These are phyloP conservation scores for Hydrolagus colliei DNA, from an alignment of 2,797 vertebrate species.

Conservation along the genomic window DNA sequence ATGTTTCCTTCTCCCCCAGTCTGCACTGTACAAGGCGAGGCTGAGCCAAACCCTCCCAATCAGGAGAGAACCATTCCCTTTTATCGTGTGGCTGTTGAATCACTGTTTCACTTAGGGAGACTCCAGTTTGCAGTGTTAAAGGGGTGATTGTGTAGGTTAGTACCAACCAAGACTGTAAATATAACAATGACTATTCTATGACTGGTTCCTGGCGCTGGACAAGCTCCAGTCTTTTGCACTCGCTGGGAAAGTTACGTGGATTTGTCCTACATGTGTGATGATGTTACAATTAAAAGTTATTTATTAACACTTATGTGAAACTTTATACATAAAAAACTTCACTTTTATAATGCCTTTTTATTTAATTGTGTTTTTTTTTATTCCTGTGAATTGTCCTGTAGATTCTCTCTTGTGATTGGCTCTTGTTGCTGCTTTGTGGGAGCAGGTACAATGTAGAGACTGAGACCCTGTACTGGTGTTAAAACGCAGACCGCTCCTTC, in stretches of 20 bases:
- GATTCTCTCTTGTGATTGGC: background rate
- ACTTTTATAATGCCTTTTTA: constrained; percentile 11
- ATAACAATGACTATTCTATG: constrained; percentile 18
- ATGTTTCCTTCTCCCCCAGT: too few relatives aligned
- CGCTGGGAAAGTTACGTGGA: background rate
- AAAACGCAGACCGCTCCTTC: background rate
- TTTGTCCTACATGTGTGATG: constrained; percentile 13
- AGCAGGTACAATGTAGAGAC: background rate
- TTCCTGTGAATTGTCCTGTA: background rate
- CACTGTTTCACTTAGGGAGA: background rate
- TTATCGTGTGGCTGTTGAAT: background rate
- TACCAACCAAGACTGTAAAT: background rate
- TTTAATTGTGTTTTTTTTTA: background rate
- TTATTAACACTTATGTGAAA: constrained; percentile 32
- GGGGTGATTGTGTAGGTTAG: background rate
- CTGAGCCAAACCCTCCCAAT: background rate
- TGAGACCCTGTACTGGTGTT: background rate
- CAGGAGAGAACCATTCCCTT: background rate
- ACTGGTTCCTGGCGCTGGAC: background rate
- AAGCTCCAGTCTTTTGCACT: constrained; percentile 3
- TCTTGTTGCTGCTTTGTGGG: too few relatives aligned
- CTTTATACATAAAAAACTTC: constrained; percentile 25
- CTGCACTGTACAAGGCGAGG: too few relatives aligned
- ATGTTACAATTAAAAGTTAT: constrained; percentile 28
- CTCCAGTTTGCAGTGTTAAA: constrained; percentile 17